phyloP scores from a whole-genome alignment of 2,888 invertebrate species.

The Drosophila hamatofila region DNA sequence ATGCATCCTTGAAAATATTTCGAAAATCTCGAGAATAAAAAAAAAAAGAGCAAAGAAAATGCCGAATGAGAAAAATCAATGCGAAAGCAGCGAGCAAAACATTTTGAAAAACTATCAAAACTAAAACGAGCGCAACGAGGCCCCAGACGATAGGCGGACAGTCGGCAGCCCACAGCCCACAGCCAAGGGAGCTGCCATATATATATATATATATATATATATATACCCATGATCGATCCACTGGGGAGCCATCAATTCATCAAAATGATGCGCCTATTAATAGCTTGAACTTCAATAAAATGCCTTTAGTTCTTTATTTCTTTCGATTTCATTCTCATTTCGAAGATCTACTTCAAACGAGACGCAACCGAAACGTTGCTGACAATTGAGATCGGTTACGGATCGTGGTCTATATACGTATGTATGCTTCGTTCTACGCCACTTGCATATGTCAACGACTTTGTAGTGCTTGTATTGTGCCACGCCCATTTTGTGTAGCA shows the following conservation, averaged over 20 bases:
- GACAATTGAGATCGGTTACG: slow-evolving; percentile 54
- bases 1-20: slow-evolving; percentile 78
- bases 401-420: slow-evolving; percentile 16
- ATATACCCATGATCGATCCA: slow-evolving; percentile 43
- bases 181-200: not conserved
- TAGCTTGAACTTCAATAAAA: slow-evolving; percentile 75
- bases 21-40: slow-evolving; percentile 55
- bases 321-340: slow-evolving; percentile 27
- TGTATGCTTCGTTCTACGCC: slow-evolving; percentile 11
- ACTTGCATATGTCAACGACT: slow-evolving; percentile 69
- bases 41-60: slow-evolving; percentile 35
- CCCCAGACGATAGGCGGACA: slow-evolving; percentile 31
- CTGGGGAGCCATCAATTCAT: slow-evolving; percentile 81
- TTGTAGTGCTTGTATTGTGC: slow-evolving; percentile 45
- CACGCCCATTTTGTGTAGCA: slow-evolving; percentile 74
- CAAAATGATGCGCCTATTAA: slow-evolving; percentile 73
- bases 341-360: slow-evolving; percentile 68
- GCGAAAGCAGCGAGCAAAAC: slow-evolving; percentile 54
- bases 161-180: not conserved
- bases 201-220: not conserved
- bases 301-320: slow-evolving; percentile 55
- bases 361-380: slow-evolving; percentile 71
- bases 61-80: slow-evolving; percentile 67
- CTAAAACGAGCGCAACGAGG: slow-evolving; percentile 61
- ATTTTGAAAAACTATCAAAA: slow-evolving; percentile 73